These are phyloP conservation scores for Channa argus DNA, from an alignment of 2,113 vertebrate genomes.

Conservation along the genomic window DNA sequence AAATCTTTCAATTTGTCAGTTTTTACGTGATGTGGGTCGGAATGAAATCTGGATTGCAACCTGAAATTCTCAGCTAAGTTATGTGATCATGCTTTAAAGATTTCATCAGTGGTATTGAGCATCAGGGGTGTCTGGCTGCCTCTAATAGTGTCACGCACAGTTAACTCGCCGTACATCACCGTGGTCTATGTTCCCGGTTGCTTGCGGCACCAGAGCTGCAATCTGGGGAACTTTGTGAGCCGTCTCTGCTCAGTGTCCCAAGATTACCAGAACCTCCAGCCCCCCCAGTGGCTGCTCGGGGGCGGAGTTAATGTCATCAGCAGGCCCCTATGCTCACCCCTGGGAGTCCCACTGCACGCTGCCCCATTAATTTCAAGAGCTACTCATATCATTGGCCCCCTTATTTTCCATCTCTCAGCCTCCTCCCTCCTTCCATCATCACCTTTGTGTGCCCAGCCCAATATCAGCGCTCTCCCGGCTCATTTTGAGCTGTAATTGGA, in stretches of 20 bases:
- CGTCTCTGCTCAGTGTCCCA: slow-evolving; percentile 12
- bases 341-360: slow-evolving; percentile 62
- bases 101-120: not conserved
- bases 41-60: slow-evolving; percentile 40
- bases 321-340: slow-evolving; percentile 23
- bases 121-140: slow-evolving; percentile 11
- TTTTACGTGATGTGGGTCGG: slow-evolving; percentile 35
- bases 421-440: slow-evolving; percentile 52
- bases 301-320: slow-evolving; percentile 64
- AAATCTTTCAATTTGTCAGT: slow-evolving; percentile 60
- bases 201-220: not conserved
- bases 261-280: slow-evolving; percentile 44
- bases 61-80: slow-evolving; percentile 24
- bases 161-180: slow-evolving; percentile 30
- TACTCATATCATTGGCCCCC: slow-evolving; percentile 58
- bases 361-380: slow-evolving; percentile 79
- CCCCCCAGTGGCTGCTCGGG: slow-evolving; percentile 56
- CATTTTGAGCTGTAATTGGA: slow-evolving; percentile 84
- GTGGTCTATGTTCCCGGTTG: slow-evolving; percentile 1
- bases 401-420: slow-evolving; percentile 40
- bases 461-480: slow-evolving; percentile 68
- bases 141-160: slow-evolving; percentile 41
- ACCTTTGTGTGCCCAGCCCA: slow-evolving; percentile 67
- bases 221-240: slow-evolving; percentile 24
- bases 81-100: slow-evolving; percentile 28